Percentiles rank a stretch among this genome's conserved stretches.
Evolutionary conservation across 2,888 invertebrate species (phyloP).

Genomic region (Geophilus truncorum): DNA sequence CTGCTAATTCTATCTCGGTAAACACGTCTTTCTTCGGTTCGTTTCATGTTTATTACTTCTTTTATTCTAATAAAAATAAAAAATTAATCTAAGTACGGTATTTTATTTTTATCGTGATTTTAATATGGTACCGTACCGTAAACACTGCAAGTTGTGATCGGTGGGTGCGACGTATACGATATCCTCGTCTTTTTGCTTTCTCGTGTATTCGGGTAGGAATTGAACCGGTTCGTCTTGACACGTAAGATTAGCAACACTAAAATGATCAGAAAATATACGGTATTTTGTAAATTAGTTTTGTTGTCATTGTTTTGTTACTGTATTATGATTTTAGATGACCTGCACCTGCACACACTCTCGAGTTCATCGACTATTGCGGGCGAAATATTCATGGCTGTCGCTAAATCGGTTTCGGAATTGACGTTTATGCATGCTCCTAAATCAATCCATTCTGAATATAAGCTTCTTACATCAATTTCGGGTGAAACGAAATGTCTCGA

Average conservation of each 20-base stretch:
- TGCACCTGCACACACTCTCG: background rate
- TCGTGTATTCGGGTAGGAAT: background rate
- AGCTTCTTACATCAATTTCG: background rate
- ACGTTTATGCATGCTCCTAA: background rate
- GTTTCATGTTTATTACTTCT: background rate
- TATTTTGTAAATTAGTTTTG: background rate
- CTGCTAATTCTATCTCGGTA: no score
- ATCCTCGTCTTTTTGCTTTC: background rate
- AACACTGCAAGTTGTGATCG: background rate
- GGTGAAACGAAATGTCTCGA: background rate
- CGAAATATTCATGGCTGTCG: background rate
- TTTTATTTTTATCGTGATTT: background rate
- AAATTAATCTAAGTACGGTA: background rate
- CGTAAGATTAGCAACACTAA: background rate
- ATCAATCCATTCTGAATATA: background rate
- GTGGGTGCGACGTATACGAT: background rate
- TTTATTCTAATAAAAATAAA: background rate
- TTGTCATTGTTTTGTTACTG: background rate
- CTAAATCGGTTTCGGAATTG: background rate
- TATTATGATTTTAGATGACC: no score
- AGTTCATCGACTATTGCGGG: background rate
- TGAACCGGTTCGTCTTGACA: background rate
- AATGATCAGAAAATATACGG: background rate
- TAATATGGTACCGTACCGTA: background rate
- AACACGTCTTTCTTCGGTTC: no score